Base-by-base conservation (phyloP, 2,113 vertebrate species). In the Ramphastos sulfuratus region DNA sequence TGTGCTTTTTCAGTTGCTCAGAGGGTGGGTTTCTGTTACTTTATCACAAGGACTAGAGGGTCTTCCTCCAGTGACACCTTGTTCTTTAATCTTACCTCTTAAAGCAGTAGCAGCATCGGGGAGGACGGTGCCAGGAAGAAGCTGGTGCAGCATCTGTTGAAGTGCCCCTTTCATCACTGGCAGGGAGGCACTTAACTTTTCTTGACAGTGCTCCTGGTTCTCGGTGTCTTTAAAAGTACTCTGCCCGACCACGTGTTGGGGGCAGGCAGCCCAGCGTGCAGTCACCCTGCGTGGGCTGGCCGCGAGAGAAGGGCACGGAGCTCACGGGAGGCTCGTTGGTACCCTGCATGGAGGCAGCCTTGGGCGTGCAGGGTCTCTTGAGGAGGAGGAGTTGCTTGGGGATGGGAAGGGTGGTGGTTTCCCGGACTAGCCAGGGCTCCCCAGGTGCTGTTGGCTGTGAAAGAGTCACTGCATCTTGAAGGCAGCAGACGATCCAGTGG, bases 211-310 rank as follows among this genome's bases (percentile, higher is more conserved):
- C 30, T 78, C 12, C 12, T 30, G 35, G 6, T 39, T 84, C 42
- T 61, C 30, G 0, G 1, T 12, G 15, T 76, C 30, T 71, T 71
- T 64, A n/a, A 21, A 56, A 78, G 54, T 35, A 28, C 4, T 13
- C 1, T 9, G 42, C 69, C 37, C 0, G 15, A 17, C 58, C 81
- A 77, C 4, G 5, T 37, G 64, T 69, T 37, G 39, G 76, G 0
- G 3, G 91, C n/a, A 65, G 39, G 44, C 61, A 52, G 54, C 55
- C 20, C 54, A 59, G 42, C 58, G 35, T 14, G 58, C 4, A 0
- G 78, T 58, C 3, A 2, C 33, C 39, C 63, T 66, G 54, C 1
- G 0, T n/a, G 7, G 2, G 7, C 72, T 77, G 30, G 3, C 0
- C 5, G 24, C 74, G 21, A 3, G 67, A 69, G 66, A 56, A 67